Evolutionary conservation across 2,113 vertebrate species (phyloP).

Genomic region (Daphoenositta chrysoptera): DNA sequence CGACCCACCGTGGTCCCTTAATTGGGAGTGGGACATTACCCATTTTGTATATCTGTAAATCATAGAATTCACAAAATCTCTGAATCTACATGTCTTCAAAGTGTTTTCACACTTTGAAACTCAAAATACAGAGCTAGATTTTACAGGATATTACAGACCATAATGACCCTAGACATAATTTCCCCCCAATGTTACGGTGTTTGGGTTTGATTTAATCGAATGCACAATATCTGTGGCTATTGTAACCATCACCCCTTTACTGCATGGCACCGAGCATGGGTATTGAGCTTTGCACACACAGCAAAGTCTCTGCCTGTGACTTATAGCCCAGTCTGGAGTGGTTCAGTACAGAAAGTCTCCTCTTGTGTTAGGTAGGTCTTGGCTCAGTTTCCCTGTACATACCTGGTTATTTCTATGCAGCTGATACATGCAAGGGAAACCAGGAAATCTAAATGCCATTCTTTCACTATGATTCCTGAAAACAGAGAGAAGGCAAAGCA

Average conservation of each 20-base stretch:
- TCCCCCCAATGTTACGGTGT: background rate
- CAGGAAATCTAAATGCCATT: background rate
- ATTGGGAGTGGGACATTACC: background rate
- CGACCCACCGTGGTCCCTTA: background rate
- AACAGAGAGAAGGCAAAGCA: background rate
- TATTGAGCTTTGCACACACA: background rate
- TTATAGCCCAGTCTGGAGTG: rapidly evolving
- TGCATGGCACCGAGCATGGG: rapidly evolving
- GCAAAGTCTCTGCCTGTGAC: background rate
- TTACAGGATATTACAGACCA: background rate
- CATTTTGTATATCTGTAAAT: background rate
- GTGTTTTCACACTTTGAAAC: background rate
- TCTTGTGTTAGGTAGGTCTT: background rate
- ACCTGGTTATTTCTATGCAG: background rate
- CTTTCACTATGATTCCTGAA: background rate
- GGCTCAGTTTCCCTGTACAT: background rate
- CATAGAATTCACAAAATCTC: background rate
- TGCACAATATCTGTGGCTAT: background rate
- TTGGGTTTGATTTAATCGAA: background rate
- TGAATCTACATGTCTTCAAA: background rate
- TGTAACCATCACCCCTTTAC: background rate
- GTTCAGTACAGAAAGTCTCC: background rate
- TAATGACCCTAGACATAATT: background rate
- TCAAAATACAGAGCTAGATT: background rate
- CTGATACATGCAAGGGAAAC: background rate